Conservation (phyloP, 2,113 vertebrate species). For the Chinchilla lanigera region DNA sequence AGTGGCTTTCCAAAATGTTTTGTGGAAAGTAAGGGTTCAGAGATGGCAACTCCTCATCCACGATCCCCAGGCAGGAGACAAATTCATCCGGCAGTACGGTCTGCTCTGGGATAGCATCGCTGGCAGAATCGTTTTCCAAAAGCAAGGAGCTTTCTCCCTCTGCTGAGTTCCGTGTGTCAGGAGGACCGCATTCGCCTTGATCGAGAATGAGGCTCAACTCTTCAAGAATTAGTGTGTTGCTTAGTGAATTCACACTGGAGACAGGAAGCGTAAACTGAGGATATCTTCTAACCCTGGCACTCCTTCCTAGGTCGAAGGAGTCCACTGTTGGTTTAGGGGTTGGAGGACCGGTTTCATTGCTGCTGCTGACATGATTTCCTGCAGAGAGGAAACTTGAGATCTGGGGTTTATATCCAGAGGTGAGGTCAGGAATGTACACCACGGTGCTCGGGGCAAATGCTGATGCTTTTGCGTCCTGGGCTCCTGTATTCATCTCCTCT, state of each 20-base stretch:
- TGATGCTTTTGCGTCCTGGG: fast-evolving
- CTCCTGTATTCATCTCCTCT: background rate
- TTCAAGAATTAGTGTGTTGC: conserved; percentile 68
- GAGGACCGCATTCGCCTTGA: conserved; percentile 69
- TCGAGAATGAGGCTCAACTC: conserved; percentile 83
- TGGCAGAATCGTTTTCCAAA: background rate
- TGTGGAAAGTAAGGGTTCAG: conserved; percentile 81
- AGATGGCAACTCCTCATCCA: conserved; percentile 26
- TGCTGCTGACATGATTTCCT: background rate
- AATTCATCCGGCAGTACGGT: conserved; percentile 83
- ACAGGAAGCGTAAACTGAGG: conserved; percentile 10
- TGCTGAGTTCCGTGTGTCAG: background rate
- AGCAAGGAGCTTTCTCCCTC: fast-evolving
- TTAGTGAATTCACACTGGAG: background rate
- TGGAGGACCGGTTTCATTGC: background rate
- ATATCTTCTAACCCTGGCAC: conserved; percentile 52
- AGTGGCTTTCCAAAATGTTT: background rate
- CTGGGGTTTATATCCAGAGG: conserved; percentile 86
- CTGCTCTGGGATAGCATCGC: conserved; percentile 76
- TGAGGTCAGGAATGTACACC: conserved; percentile 54
- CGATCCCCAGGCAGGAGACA: conserved; percentile 80
- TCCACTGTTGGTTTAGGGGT: background rate
- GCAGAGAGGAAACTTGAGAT: fast-evolving
- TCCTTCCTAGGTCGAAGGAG: fast-evolving
- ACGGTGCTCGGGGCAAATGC: fast-evolving